Evolutionary conservation across 2,113 vertebrate genomes (phyloP).

Genomic region (Hyaena hyaena): DNA sequence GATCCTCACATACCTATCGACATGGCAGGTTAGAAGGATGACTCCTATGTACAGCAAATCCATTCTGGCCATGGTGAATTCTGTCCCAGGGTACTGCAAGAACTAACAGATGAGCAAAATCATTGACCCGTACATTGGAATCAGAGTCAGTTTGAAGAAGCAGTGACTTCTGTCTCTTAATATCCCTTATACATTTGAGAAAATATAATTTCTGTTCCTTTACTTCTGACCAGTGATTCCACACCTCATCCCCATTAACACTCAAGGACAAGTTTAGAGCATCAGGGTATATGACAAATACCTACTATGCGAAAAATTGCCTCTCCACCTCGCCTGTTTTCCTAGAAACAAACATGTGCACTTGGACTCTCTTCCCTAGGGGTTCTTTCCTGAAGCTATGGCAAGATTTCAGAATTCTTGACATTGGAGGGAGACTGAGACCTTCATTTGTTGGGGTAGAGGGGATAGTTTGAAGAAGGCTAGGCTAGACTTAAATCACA

Average conservation of each 20-base stretch:
- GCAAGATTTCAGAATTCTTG: neutral
- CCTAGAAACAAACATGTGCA: neutral
- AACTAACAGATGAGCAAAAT: neutral
- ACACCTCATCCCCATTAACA: neutral
- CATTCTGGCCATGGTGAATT: neutral
- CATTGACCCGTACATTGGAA: neutral
- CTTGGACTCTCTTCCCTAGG: slow-evolving; percentile 1
- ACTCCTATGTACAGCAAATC: neutral
- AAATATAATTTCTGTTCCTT: neutral
- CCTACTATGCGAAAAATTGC: neutral
- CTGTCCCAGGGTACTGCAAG: neutral
- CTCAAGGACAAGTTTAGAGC: neutral
- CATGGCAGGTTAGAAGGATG: neutral
- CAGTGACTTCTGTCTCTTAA: neutral
- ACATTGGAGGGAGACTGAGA: neutral
- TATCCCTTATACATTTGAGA: neutral
- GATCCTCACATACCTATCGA: neutral
- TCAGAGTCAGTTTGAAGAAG: neutral
- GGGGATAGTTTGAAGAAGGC: neutral
- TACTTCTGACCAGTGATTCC: neutral
- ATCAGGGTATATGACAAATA: neutral
- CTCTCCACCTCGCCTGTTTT: neutral
- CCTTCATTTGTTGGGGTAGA: neutral
- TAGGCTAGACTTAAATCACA: neutral
- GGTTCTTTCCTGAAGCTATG: neutral